A percentile compares a stretch with the other conserved stretches of the same genome.
Evolutionary conservation across 2,888 invertebrate genomes (phyloP).

Genomic region (Argyra leucocephala): DNA sequence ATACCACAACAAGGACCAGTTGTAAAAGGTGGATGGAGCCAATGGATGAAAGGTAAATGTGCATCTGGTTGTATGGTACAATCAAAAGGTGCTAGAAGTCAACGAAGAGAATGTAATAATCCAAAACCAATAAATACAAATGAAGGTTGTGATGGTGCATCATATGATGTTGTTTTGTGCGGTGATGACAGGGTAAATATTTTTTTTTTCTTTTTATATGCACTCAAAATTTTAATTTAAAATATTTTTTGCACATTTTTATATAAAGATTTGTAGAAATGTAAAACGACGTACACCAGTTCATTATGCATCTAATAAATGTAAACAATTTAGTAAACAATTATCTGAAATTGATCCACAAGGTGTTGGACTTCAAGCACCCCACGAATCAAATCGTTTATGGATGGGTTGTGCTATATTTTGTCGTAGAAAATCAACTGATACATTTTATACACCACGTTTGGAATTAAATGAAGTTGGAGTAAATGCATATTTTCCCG

Average conservation of each 20-base stretch:
- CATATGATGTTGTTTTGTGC: constrained; percentile 57
- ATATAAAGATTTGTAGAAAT: constrained; percentile 17
- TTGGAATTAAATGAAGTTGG: constrained; percentile 66
- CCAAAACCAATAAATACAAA: constrained; percentile 46
- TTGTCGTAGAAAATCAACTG: constrained; percentile 55
- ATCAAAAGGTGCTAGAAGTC: constrained; percentile 52
- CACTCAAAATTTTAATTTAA: neutral
- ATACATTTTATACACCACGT: constrained; percentile 64
- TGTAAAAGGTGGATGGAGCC: constrained; percentile 52
- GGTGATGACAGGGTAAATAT: constrained; percentile 45
- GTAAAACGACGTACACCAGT: constrained; percentile 45
- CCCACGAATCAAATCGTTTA: constrained; percentile 59
- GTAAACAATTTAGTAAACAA: constrained; percentile 52
- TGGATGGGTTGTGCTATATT: constrained; percentile 76
- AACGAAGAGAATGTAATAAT: constrained; percentile 50
- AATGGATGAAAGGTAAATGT: constrained; percentile 54
- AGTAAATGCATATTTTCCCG: constrained; percentile 65
- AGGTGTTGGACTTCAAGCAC: constrained; percentile 63
- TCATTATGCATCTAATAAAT: constrained; percentile 55
- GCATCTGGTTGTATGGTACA: constrained; percentile 57
- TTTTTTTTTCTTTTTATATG: neutral
- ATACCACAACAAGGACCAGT: constrained; percentile 35
- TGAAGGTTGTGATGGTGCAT: constrained; percentile 52
- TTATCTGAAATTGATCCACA: constrained; percentile 54
- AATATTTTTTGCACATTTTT: constrained; percentile 28